Evolutionary conservation across 1,140 invertebrate species (phyloP).

Genomic region (Apocrypta bakeri): DNA sequence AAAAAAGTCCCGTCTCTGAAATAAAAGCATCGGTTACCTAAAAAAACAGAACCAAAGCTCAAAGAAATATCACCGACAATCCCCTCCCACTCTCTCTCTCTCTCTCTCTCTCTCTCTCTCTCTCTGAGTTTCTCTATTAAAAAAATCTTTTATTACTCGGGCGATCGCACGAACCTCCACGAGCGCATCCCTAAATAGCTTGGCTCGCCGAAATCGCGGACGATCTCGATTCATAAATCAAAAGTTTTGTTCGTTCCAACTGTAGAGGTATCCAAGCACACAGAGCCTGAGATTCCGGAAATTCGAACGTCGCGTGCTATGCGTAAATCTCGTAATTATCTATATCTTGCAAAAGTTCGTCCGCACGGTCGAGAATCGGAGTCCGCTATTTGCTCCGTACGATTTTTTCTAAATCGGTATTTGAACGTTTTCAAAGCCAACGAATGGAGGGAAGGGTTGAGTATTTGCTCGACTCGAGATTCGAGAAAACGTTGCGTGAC

Average conservation of each 20-base stretch:
- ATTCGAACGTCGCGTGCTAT: constrained; percentile 3
- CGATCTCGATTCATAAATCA: constrained; percentile 41
- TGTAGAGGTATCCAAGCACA: constrained; percentile 24
- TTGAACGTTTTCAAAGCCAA: not conserved
- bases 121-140: not conserved
- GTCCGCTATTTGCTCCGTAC: not conserved
- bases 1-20: not conserved
- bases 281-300: constrained; percentile 16
- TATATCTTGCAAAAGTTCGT: not conserved
- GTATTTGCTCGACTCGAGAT: not conserved
- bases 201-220: constrained; percentile 19
- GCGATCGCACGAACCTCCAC: not conserved
- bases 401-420: not conserved
- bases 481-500: not conserved
- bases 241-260: constrained; percentile 40
- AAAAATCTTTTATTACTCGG: constrained; percentile 26
- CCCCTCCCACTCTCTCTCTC: not conserved
- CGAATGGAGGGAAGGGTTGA: no score
- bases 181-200: constrained; percentile 35
- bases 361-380: not conserved
- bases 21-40: not conserved
- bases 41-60: not conserved
- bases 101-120: not conserved
- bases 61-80: not conserved
- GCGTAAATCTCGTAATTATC: not conserved